Conservation (phyloP, 2,113 vertebrate genomes). For the Gavia stellata region DNA sequence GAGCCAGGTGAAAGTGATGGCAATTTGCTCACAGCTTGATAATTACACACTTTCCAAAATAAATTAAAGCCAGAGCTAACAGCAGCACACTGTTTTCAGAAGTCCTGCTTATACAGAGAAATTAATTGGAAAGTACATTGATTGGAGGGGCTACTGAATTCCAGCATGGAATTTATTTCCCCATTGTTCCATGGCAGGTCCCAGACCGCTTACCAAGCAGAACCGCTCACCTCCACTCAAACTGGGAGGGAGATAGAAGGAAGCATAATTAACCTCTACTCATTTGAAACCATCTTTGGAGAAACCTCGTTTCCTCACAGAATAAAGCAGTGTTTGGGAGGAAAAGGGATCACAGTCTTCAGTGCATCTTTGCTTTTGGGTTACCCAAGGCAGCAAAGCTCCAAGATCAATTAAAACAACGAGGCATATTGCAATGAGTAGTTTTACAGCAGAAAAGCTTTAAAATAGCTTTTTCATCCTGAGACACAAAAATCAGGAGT, state of each 20-base stretch:
- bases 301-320: background rate
- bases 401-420: background rate
- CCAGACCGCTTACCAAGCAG: background rate
- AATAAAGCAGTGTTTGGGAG: background rate
- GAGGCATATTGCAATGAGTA: background rate
- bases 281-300: background rate
- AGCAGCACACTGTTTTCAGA: constrained; percentile 11
- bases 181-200: background rate
- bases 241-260: background rate
- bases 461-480: background rate
- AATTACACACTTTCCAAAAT: constrained; percentile 61
- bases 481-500: background rate
- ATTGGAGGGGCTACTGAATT: constrained; percentile 15
- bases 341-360: background rate
- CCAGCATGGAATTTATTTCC: background rate
- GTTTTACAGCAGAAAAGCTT: accelerated
- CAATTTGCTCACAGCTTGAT: constrained; percentile 68
- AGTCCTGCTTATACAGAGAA: constrained; percentile 1
- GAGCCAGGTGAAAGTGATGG: constrained; percentile 46
- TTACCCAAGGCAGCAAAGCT: background rate
- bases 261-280: background rate
- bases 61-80: constrained; percentile 54
- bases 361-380: background rate
- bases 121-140: constrained; percentile 42
- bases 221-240: background rate